phyloP scores from a whole-genome alignment of 1,140 invertebrate genomes.

The Drosophila rhopaloa region DNA sequence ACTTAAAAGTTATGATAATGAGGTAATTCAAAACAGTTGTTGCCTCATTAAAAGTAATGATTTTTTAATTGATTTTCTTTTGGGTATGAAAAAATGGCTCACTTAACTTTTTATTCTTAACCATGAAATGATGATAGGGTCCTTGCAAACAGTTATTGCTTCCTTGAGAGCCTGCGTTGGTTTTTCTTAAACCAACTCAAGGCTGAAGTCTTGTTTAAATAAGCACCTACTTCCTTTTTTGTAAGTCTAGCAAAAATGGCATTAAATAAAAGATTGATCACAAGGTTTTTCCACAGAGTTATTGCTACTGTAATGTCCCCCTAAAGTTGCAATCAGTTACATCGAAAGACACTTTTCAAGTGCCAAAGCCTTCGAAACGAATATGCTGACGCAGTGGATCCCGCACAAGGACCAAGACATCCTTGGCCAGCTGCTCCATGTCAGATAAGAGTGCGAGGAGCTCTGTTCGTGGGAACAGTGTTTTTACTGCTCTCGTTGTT shows the following conservation, averaged over 20 bases:
- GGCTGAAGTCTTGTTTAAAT: not conserved
- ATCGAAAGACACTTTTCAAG: slow-evolving; percentile 41
- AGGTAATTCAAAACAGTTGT: too few species aligned
- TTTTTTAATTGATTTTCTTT: not conserved
- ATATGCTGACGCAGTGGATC: slow-evolving; percentile 32
- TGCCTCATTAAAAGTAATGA: too few species aligned
- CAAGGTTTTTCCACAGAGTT: slow-evolving; percentile 8
- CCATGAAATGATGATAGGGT: not conserved
- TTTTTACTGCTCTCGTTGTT: slow-evolving; percentile 47
- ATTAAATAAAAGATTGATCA: slow-evolving; percentile 20
- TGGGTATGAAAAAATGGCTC: not conserved
- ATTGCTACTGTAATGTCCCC: slow-evolving; percentile 20
- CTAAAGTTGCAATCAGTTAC: slow-evolving; percentile 33
- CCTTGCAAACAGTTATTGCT: not conserved
- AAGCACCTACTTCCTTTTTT: not conserved
- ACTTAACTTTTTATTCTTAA: not conserved
- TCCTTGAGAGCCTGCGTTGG: too few species aligned
- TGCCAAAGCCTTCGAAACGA: slow-evolving; percentile 26
- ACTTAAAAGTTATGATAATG: too few species aligned
- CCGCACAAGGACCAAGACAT: slow-evolving; percentile 24
- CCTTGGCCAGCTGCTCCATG: slow-evolving; percentile 48
- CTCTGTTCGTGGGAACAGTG: slow-evolving; percentile 29
- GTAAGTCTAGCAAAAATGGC: not conserved
- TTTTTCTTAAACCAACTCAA: too few species aligned
- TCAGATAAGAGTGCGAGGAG: slow-evolving; percentile 54